These are phyloP conservation scores for Spea bombifrons DNA, from an alignment of 2,113 vertebrate species.

Conservation along the genomic window DNA sequence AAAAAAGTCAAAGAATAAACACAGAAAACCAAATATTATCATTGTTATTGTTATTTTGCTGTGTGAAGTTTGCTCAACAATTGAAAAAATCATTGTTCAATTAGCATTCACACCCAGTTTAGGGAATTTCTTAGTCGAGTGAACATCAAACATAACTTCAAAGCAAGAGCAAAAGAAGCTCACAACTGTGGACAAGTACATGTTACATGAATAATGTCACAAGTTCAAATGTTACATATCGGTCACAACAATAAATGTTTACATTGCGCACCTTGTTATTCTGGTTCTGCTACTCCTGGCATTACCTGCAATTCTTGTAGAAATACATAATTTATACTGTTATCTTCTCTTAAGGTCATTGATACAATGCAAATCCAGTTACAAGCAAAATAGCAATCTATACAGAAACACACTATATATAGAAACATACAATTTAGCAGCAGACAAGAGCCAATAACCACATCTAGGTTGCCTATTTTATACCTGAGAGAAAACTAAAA, in stretches of 20 bases:
- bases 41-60: background rate
- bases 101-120: slow-evolving; percentile 1
- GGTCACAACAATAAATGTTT: background rate
- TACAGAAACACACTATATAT: too few relatives aligned
- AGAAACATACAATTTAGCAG: too few relatives aligned
- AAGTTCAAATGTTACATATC: slow-evolving; percentile 12
- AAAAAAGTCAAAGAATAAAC: too few relatives aligned
- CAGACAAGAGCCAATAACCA: too few relatives aligned
- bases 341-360: too few relatives aligned
- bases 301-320: too few relatives aligned
- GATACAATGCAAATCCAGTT: too few relatives aligned
- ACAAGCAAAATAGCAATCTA: too few relatives aligned
- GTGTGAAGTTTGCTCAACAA: background rate
- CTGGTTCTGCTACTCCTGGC: background rate
- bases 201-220: slow-evolving; percentile 19
- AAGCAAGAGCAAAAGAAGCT: background rate
- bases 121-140: slow-evolving; percentile 3
- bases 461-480: too few relatives aligned
- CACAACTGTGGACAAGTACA: background rate
- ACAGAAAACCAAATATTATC: too few relatives aligned
- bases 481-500: too few relatives aligned
- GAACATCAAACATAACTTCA: slow-evolving; percentile 12
- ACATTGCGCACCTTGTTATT: background rate
- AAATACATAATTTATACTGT: too few relatives aligned
- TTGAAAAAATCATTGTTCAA: slow-evolving; percentile 5